Evolutionary conservation across 2,113 vertebrate genomes (phyloP).

Genomic region (Brachirus orientalis): DNA sequence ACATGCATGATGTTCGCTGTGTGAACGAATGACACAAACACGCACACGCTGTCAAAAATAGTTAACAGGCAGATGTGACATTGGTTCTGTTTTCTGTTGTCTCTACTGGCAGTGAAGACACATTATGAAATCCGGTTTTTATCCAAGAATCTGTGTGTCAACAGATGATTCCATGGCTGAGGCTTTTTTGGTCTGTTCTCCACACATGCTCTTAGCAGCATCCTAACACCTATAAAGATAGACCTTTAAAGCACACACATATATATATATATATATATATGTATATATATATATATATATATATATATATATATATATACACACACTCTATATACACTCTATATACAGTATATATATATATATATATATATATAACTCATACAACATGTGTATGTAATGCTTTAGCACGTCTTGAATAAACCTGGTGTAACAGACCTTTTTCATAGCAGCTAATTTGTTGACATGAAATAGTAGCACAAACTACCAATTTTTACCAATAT

Average conservation of each 20-base stretch:
- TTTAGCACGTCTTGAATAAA: too few species aligned
- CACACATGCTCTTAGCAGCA: slow-evolving; percentile 56
- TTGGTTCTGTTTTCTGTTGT: slow-evolving; percentile 56
- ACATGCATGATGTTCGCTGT: slow-evolving; percentile 8
- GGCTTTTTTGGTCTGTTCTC: slow-evolving; percentile 58
- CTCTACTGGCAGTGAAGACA: slow-evolving; percentile 41
- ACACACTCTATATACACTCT: too few species aligned
- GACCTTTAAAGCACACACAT: too few species aligned
- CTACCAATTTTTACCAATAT: too few species aligned
- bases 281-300: slow-evolving; percentile 46
- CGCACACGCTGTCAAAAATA: slow-evolving; percentile 12
- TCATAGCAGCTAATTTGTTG: too few species aligned
- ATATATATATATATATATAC: too few species aligned
- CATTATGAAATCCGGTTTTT: slow-evolving; percentile 52
- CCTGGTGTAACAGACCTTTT: too few species aligned
- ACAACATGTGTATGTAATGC: too few species aligned
- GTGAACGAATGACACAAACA: slow-evolving; percentile 14
- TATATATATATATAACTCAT: slow-evolving; percentile 1
- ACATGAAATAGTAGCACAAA: too few species aligned
- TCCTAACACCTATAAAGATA: slow-evolving; percentile 56
- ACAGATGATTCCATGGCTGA: slow-evolving; percentile 48
- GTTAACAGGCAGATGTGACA: slow-evolving; percentile 56
- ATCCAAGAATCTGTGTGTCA: slow-evolving; percentile 49
- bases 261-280: too few species aligned
- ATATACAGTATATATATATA: slow-evolving; percentile 39